Percentiles rank a stretch among this genome's conserved stretches.
These are phyloP conservation scores for Ladona fulva DNA, from an alignment of 1,140 invertebrate genomes.

Conservation along the genomic window DNA sequence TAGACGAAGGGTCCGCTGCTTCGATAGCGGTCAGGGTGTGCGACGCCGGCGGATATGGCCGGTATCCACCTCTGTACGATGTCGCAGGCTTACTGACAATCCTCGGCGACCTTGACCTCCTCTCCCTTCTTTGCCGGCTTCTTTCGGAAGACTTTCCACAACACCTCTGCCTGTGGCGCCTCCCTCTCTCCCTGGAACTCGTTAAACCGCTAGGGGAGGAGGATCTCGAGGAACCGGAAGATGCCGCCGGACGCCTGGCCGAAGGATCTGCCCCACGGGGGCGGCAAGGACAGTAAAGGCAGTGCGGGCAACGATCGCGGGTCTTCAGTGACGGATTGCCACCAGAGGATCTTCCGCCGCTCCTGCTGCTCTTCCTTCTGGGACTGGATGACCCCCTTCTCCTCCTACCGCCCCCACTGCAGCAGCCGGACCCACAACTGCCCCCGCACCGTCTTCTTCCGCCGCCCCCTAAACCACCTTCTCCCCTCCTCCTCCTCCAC, in stretches of 20 bases:
- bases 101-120: neutral
- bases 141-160: neutral
- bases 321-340: neutral
- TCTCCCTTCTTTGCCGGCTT: neutral
- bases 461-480: neutral
- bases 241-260: neutral
- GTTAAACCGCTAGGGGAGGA: neutral
- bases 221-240: neutral
- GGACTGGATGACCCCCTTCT: neutral
- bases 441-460: neutral
- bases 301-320: neutral
- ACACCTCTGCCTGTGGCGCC: neutral
- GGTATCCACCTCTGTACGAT: neutral
- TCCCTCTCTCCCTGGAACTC: no score
- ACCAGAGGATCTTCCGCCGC: neutral
- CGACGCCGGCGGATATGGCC: neutral
- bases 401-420: neutral
- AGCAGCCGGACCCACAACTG: constrained; percentile 6
- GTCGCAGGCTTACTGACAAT: neutral
- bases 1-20: neutral
- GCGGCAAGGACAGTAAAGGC: neutral
- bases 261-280: neutral
- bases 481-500: neutral
- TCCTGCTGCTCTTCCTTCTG: neutral
- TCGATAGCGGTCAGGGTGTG: neutral